Conservation (phyloP, 2,113 vertebrate species). For the Passer domesticus region DNA sequence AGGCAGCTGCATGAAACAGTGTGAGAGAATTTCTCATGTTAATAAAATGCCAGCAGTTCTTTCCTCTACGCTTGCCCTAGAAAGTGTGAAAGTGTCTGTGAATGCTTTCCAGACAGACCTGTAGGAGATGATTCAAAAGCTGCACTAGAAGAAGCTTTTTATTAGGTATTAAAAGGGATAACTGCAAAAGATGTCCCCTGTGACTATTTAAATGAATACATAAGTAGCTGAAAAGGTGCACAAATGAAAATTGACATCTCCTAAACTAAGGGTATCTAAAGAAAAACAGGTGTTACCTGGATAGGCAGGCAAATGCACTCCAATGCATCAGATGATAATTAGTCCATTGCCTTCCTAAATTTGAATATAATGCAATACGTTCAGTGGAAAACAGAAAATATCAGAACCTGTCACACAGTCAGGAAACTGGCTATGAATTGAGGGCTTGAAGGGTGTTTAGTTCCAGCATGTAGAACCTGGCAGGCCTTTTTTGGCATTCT, state of each 20-base stretch:
- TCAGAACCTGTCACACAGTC: neutral
- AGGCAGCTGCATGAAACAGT: neutral
- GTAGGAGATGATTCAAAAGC: neutral
- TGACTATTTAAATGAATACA: neutral
- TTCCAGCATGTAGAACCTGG: neutral
- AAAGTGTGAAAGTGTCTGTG: neutral
- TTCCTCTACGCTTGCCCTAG: neutral
- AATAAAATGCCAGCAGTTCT: neutral
- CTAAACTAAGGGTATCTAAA: neutral
- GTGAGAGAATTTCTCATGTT: neutral
- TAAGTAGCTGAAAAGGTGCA: neutral
- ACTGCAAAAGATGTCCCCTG: neutral
- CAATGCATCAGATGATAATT: neutral
- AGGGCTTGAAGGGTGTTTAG: rapidly evolving
- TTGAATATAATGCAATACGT: neutral
- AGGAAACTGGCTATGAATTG: neutral
- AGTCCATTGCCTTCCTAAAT: neutral
- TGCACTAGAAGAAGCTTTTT: neutral
- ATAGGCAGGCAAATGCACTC: neutral
- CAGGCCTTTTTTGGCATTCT: neutral
- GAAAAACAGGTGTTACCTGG: neutral
- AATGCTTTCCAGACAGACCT: neutral
- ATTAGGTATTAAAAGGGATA: neutral
- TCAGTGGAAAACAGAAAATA: neutral
- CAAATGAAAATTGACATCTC: neutral